phyloP scores from a whole-genome alignment of 2,888 invertebrate genomes.

The Palloptera scutellata region DNA sequence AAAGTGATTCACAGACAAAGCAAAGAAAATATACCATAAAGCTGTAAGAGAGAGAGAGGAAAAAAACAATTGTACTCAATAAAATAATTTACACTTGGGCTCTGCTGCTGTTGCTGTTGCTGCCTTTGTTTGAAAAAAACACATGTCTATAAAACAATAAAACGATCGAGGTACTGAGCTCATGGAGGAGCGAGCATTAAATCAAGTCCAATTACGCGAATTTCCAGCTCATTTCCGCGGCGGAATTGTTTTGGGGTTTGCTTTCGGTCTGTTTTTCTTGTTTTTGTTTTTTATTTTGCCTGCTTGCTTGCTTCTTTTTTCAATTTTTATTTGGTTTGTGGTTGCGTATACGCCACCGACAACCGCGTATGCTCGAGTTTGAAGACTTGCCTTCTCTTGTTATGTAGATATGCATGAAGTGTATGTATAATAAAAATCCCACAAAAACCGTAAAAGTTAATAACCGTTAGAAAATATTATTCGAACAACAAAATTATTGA shows the following conservation, averaged over 20 bases:
- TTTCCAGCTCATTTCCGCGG: slow-evolving; percentile 41
- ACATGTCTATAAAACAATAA: slow-evolving; percentile 36
- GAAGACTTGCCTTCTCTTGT: too few species aligned
- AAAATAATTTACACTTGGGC: slow-evolving; percentile 50
- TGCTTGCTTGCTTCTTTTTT: too few species aligned
- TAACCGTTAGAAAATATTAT: slow-evolving; percentile 31
- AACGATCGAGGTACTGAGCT: slow-evolving; percentile 19
- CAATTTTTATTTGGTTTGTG: slow-evolving; percentile 16
- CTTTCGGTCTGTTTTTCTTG: neutral
- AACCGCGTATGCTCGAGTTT: neutral
- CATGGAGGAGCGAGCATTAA: slow-evolving; percentile 34
- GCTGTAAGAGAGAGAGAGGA: neutral
- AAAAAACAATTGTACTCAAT: slow-evolving; percentile 54
- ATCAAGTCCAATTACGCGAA: slow-evolving; percentile 42
- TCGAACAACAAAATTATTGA: neutral
- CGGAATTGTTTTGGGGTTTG: slow-evolving; percentile 26
- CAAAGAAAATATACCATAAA: neutral
- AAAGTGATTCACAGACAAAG: too few species aligned
- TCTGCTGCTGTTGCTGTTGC: neutral
- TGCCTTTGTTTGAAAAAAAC: slow-evolving; percentile 17
- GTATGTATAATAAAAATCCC: slow-evolving; percentile 4
- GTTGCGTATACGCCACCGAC: slow-evolving; percentile 26
- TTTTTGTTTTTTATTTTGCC: neutral
- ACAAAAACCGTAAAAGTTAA: slow-evolving; percentile 24
- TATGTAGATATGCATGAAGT: neutral